phyloP scores from a whole-genome alignment of 2,113 vertebrate genomes.

The Pycnonotus jocosus region DNA sequence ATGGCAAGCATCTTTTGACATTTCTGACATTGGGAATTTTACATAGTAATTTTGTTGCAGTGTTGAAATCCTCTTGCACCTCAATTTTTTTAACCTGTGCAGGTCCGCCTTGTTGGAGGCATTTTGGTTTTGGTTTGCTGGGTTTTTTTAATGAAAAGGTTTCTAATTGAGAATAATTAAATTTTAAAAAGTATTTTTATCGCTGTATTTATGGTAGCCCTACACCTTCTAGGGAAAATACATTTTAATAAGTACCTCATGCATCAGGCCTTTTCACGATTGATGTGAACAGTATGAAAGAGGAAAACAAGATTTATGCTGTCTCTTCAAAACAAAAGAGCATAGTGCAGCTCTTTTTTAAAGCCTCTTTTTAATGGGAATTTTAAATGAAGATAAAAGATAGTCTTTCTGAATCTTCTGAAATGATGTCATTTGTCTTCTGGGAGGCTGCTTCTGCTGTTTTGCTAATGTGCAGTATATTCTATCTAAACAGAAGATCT shows the following conservation, averaged over 20 bases:
- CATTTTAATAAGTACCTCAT: neutral
- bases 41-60: neutral
- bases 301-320: slow-evolving; percentile 23
- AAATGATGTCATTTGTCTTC: slow-evolving; percentile 18
- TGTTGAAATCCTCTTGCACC: neutral
- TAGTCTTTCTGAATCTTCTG: slow-evolving; percentile 8
- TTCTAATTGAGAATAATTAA: neutral
- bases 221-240: neutral
- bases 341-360: neutral
- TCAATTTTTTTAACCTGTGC: neutral
- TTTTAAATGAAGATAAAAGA: slow-evolving; percentile 6
- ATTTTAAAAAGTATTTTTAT: neutral
- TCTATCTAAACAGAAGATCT: neutral
- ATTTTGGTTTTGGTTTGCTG: neutral
- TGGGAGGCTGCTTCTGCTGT: neutral
- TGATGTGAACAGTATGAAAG: neutral
- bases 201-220: neutral
- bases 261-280: neutral
- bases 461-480: neutral
- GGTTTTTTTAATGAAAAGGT: rapidly evolving
- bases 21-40: neutral
- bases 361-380: slow-evolving; percentile 16
- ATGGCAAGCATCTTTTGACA: neutral
- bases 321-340: slow-evolving; percentile 13
- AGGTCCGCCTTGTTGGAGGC: neutral